Conservation (phyloP, 2,113 vertebrate species). For the Lagopus leucura region DNA sequence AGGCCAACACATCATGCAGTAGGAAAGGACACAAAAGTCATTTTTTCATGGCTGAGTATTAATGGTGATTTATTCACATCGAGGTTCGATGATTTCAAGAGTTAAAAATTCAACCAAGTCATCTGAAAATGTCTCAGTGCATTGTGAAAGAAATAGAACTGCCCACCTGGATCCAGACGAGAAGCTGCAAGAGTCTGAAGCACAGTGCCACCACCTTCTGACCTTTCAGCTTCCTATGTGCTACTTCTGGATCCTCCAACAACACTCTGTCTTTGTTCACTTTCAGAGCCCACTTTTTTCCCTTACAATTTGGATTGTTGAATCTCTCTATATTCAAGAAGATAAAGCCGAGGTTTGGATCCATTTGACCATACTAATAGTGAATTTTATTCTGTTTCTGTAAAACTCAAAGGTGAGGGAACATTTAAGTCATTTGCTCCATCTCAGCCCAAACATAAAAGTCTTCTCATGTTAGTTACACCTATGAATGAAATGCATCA, state of each 20-base stretch:
- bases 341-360: neutral
- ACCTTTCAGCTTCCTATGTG: neutral
- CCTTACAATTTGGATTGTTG: neutral
- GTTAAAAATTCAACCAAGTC: neutral
- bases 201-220: neutral
- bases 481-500: neutral
- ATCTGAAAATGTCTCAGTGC: neutral
- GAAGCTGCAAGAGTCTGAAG: neutral
- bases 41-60: neutral
- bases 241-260: neutral
- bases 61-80: neutral
- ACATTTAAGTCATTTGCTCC: conserved; percentile 1
- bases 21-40: neutral
- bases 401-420: neutral
- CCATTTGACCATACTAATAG: neutral
- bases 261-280: neutral
- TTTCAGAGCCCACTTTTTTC: neutral
- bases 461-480: neutral
- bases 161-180: neutral
- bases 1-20: neutral
- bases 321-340: neutral
- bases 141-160: neutral
- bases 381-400: neutral
- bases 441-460: neutral
- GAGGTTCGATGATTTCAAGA: neutral